phyloP scores from a whole-genome alignment of 2,888 invertebrate species.

The Brenthis daphne region DNA sequence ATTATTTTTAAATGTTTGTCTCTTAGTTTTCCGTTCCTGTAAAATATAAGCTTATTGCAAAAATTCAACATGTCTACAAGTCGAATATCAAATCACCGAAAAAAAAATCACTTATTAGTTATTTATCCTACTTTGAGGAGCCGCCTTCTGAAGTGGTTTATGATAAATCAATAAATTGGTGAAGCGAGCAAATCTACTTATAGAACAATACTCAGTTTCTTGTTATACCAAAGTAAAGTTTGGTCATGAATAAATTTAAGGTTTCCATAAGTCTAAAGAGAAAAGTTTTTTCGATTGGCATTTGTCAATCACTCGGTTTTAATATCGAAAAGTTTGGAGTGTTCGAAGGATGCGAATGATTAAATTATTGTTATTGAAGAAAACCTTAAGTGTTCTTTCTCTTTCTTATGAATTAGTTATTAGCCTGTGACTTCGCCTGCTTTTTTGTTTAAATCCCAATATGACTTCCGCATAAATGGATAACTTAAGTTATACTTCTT shows the following conservation, averaged over 20 bases:
- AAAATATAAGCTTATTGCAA: too few relatives aligned
- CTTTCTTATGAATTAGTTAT: neutral
- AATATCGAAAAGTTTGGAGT: conserved; percentile 7
- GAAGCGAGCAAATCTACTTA: neutral
- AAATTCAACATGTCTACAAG: too few relatives aligned
- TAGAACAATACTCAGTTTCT: neutral
- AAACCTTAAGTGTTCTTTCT: neutral
- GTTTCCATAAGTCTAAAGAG: neutral
- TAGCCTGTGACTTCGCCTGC: too few relatives aligned
- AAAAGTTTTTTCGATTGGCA: conserved; percentile 5
- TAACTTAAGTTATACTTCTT: too few relatives aligned
- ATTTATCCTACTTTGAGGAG: too few relatives aligned
- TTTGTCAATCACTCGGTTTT: conserved; percentile 4
- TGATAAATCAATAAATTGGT: neutral
- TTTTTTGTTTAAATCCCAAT: too few relatives aligned
- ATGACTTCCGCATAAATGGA: too few relatives aligned
- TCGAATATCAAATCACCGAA: too few relatives aligned
- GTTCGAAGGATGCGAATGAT: neutral
- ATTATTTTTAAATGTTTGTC: too few relatives aligned
- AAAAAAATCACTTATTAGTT: too few relatives aligned
- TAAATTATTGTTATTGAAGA: neutral
- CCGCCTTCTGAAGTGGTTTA: neutral
- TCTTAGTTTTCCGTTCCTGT: too few relatives aligned
- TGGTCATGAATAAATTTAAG: conserved; percentile 10
- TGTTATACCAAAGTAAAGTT: neutral